Conservation (phyloP, 2,888 invertebrate species). For the Pristionchus exspectatus region DNA sequence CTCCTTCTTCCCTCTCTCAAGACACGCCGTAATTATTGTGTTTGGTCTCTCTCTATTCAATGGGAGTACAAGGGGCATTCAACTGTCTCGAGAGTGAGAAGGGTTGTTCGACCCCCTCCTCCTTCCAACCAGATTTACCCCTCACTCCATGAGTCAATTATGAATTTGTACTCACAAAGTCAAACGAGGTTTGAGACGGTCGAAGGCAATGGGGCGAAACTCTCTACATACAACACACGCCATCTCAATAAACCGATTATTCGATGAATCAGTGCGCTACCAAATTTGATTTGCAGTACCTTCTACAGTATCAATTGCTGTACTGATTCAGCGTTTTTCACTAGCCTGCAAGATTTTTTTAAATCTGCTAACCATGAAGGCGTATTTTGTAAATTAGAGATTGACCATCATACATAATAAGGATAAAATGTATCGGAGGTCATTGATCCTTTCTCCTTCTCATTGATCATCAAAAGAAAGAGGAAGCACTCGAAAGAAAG, state of each 20-base stretch:
- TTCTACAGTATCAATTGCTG: not conserved
- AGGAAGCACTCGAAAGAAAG: conserved; percentile 11
- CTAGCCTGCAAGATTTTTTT: too few relatives aligned
- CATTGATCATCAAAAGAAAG: not conserved
- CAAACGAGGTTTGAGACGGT: conserved; percentile 13
- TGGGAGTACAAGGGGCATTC: conserved; percentile 43
- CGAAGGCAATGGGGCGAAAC: not conserved
- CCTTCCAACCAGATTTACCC: conserved; percentile 28
- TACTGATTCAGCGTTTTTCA: too few relatives aligned
- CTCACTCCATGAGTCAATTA: conserved; percentile 23
- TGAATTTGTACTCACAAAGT: not conserved
- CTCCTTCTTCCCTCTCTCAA: conserved; percentile 9
- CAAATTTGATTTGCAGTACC: not conserved
- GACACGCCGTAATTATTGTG: conserved; percentile 44
- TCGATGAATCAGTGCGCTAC: not conserved
- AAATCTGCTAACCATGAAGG: too few relatives aligned
- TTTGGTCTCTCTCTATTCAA: conserved; percentile 47
- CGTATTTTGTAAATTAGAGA: not conserved
- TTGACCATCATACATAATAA: not conserved
- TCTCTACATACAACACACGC: not conserved
- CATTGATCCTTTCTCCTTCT: not conserved
- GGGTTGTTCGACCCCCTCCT: conserved; percentile 6
- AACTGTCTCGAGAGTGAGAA: conserved; percentile 38
- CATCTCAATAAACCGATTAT: not conserved
- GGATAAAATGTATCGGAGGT: not conserved